phyloP scores from a whole-genome alignment of 2,888 invertebrate genomes.

The Itoplectis maculator region DNA sequence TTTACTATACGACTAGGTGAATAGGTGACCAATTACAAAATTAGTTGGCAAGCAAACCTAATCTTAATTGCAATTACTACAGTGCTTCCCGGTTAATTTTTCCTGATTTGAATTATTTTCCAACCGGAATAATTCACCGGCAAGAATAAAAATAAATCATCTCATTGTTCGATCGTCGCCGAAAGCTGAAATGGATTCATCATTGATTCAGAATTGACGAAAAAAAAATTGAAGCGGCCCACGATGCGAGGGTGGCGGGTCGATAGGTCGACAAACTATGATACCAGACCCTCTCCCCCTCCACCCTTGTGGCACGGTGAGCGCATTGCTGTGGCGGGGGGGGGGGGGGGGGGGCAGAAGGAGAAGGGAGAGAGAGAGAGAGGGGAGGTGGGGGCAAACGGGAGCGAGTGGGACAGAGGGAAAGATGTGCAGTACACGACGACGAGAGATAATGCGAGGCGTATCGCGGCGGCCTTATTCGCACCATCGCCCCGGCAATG shows the following conservation, averaged over 20 bases:
- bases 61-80: too few relatives aligned
- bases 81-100: too few relatives aligned
- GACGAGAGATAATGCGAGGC: slow-evolving; percentile 64
- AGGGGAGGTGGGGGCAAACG: slow-evolving; percentile 3
- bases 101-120: too few relatives aligned
- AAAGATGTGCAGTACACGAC: slow-evolving; percentile 53
- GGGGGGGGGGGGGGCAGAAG: too few relatives aligned
- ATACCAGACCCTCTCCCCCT: slow-evolving; percentile 43
- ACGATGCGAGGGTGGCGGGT: slow-evolving; percentile 62
- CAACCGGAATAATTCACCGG: not conserved
- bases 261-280: slow-evolving; percentile 67
- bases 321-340: slow-evolving; percentile 49
- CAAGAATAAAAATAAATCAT: not conserved
- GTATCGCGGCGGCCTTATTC: slow-evolving; percentile 72
- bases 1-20: too few relatives aligned
- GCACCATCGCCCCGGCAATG: slow-evolving; percentile 64
- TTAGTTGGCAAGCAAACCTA: too few relatives aligned
- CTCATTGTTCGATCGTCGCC: not conserved
- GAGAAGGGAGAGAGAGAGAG: too few relatives aligned
- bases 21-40: too few relatives aligned
- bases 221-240: slow-evolving; percentile 61
- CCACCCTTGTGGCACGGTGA: slow-evolving; percentile 26
- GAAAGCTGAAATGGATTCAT: not conserved
- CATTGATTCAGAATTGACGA: slow-evolving; percentile 52
- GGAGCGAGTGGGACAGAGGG: slow-evolving; percentile 21